These are phyloP conservation scores for Chrysolina haemoptera DNA, from an alignment of 2,888 invertebrate species.

Conservation along the genomic window DNA sequence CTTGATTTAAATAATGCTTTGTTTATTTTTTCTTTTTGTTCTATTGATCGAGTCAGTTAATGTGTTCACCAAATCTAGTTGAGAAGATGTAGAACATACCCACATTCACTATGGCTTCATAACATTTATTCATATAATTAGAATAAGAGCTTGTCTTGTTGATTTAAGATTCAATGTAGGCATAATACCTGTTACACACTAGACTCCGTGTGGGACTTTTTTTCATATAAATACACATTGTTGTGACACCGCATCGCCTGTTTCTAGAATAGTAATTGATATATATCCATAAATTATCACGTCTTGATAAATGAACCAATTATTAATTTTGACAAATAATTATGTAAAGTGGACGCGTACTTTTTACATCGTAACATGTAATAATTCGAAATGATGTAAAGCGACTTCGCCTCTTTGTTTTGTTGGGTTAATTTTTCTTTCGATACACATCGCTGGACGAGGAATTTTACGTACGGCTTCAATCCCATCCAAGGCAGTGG, in stretches of 20 bases:
- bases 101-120: too few species aligned
- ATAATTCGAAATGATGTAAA: conserved; percentile 49
- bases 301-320: conserved; percentile 42
- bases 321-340: conserved; percentile 48
- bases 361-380: conserved; percentile 32
- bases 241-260: conserved; percentile 15
- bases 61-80: too few species aligned
- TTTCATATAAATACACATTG: conserved; percentile 10
- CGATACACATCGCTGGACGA: conserved; percentile 41
- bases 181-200: background rate
- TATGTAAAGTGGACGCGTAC: conserved; percentile 43
- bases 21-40: too few species aligned
- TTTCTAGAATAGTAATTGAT: conserved; percentile 21
- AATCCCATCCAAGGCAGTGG: conserved; percentile 10
- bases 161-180: background rate
- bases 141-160: too few species aligned
- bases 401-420: conserved; percentile 49
- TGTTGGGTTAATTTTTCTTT: conserved; percentile 46
- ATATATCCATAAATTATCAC: conserved; percentile 32
- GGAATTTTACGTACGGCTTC: conserved; percentile 38
- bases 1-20: too few species aligned
- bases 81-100: too few species aligned
- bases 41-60: too few species aligned
- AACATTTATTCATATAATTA: too few species aligned
- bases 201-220: background rate